Conservation (phyloP, 2,888 invertebrate genomes). For the Mythimna vitellina region DNA sequence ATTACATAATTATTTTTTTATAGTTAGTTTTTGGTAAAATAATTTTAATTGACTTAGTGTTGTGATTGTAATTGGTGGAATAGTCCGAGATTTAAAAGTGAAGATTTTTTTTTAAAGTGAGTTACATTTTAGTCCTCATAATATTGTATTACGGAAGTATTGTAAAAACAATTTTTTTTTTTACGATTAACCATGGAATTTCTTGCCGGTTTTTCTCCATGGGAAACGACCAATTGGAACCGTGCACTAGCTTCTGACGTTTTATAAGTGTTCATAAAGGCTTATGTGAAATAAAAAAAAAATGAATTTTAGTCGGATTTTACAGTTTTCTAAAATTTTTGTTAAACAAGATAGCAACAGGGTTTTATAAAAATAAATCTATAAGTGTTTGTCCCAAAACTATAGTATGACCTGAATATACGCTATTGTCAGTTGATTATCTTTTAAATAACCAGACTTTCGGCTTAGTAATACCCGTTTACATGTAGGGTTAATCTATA, state of each 20-base stretch:
- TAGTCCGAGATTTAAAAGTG: background rate
- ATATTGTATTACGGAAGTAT: too few species aligned
- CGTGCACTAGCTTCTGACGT: too few species aligned
- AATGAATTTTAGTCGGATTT: background rate
- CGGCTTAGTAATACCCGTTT: too few species aligned
- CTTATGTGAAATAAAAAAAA: too few species aligned
- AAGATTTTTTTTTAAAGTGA: slow-evolving; percentile 25
- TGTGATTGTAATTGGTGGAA: slow-evolving; percentile 35
- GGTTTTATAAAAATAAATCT: background rate
- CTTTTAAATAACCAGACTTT: too few species aligned
- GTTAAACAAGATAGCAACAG: background rate
- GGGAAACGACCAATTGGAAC: too few species aligned
- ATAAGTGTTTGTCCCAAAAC: background rate
- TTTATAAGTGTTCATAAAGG: too few species aligned
- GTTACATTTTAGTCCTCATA: slow-evolving; percentile 7
- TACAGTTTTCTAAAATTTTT: background rate
- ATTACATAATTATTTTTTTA: slow-evolving; percentile 14
- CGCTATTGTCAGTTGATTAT: background rate
- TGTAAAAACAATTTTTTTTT: too few species aligned
- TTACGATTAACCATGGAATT: too few species aligned
- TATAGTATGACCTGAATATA: background rate
- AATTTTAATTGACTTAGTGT: slow-evolving; percentile 38
- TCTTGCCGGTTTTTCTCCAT: too few species aligned
- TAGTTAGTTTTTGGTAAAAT: background rate
- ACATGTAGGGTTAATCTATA: too few species aligned